Base-by-base conservation (phyloP, 2,113 vertebrate genomes). In the Mus pahari region DNA sequence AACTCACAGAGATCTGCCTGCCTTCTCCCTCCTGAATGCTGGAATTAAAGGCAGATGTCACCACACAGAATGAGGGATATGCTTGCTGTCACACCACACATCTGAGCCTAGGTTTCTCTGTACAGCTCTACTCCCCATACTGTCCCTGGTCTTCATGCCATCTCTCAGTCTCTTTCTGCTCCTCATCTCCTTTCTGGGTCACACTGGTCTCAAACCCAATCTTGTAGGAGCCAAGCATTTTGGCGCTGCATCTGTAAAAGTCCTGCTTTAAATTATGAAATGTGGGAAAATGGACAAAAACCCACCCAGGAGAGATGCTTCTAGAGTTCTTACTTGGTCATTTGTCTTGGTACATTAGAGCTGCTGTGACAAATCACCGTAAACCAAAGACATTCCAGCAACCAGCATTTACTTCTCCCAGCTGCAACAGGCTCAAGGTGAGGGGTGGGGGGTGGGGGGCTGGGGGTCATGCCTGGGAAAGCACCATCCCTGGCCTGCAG, bases 121-220 rank as follows among this genome's bases (percentile, higher is more conserved):
- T 42, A 16, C 48, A 13, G 1, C 48, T 53, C 66, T 36, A 20
- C 53, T 11, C 33, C 55, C n/a, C 1, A 12, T 6, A 74, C 22
- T 0, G 0, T 0, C 26, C 75, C 75, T 33, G n/a, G 78, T 55
- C 66, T 48, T 75, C 58, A 16, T 9, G 2, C 42, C 13, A 2
- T 7, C 39, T 58, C 68, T 26, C 91, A 0, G 10, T 31, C 50
- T 28, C 9, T 4, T n/a, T 0, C 1, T 8, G 16, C 13, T 20
- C 19, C 5, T 3, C 2, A 88, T 64, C 16, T 42, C 42, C 71
- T 39, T 50, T 62, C 68, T 83, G n/a, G 1, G 28, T 12, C 22
- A 31, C 4, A 5, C 17, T 71, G 45, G 53, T 93, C 66, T 6
- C 1, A 33, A 62, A 22, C 45, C 55, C 6, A 62, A 64, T 82